phyloP scores from a whole-genome alignment of 2,113 vertebrate species.

The Chaenocephalus aceratus region DNA sequence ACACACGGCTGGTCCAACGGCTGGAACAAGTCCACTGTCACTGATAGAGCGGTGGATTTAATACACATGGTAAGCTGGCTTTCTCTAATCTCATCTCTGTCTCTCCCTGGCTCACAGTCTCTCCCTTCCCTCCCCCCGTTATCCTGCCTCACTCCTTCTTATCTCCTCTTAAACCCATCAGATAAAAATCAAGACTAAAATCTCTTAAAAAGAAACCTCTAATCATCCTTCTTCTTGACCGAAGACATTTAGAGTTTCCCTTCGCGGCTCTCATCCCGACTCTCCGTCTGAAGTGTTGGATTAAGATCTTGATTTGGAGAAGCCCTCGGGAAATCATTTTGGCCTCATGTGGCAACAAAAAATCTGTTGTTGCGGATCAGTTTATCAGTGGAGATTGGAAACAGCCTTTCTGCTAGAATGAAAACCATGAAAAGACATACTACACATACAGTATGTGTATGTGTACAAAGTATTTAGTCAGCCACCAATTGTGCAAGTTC shows the following conservation, averaged over 20 bases:
- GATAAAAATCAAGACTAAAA: conserved; percentile 47
- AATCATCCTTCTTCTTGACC: not conserved
- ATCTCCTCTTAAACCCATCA: conserved; percentile 36
- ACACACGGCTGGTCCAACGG: conserved; percentile 29
- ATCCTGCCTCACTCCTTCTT: not conserved
- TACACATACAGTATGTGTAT: too few species aligned
- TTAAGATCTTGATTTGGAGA: conserved; percentile 11
- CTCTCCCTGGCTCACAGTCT: not conserved
- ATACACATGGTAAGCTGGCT: conserved; percentile 47
- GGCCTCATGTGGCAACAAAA: too few species aligned
- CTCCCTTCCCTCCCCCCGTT: not conserved
- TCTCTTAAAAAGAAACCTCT: conserved; percentile 27
- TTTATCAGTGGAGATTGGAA: conserved; percentile 28
- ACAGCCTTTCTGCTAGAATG: conserved; percentile 18
- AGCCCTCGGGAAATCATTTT: not conserved
- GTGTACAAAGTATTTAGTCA: too few species aligned
- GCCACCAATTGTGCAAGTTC: too few species aligned
- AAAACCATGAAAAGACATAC: conserved; percentile 4
- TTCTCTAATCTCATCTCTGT: conserved; percentile 48
- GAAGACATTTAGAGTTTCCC: conserved; percentile 12
- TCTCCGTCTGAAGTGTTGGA: conserved; percentile 8
- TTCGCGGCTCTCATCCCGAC: conserved; percentile 4
- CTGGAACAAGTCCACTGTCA: conserved; percentile 45
- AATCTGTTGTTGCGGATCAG: not conserved
- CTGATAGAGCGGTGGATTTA: conserved; percentile 45